Conservation (phyloP, 2,888 invertebrate species). For the Polydesmus complanatus region DNA sequence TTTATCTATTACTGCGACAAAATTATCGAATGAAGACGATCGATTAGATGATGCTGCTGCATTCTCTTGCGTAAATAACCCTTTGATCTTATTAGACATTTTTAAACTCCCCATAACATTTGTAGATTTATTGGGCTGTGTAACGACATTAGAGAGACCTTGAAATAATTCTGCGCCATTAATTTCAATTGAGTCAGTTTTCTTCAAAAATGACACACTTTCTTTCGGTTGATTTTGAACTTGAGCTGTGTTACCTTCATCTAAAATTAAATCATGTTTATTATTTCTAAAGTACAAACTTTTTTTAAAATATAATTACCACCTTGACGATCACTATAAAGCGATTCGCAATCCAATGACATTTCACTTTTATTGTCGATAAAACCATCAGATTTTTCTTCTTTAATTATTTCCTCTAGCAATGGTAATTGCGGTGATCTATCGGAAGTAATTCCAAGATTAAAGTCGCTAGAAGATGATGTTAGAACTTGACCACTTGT, state of each 20-base stretch:
- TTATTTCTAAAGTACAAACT: no score
- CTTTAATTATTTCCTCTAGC: neutral
- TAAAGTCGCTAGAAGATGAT: constrained; percentile 3
- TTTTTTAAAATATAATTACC: no score
- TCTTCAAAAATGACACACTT: neutral
- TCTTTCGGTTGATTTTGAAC: no score
- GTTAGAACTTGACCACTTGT: constrained; percentile 14
- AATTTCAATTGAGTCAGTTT: neutral
- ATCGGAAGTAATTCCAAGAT: neutral
- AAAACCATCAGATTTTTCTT: no score
- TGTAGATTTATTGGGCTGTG: neutral
- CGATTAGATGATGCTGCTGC: neutral
- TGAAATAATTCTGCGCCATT: neutral
- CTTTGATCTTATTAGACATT: neutral
- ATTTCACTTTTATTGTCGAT: no score
- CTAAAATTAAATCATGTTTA: no score
- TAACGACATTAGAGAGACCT: neutral
- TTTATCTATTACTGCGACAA: constrained; percentile 1
- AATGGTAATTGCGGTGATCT: neutral
- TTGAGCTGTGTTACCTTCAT: neutral
- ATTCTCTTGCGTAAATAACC: neutral
- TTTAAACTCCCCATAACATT: neutral
- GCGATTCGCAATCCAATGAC: no score
- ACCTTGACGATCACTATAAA: no score
- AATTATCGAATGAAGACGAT: neutral